Evolutionary conservation across 2,113 vertebrate genomes (phyloP), one percentile per base, ranked within the genome.

Genomic region (Australoheros scitulus): DNA sequence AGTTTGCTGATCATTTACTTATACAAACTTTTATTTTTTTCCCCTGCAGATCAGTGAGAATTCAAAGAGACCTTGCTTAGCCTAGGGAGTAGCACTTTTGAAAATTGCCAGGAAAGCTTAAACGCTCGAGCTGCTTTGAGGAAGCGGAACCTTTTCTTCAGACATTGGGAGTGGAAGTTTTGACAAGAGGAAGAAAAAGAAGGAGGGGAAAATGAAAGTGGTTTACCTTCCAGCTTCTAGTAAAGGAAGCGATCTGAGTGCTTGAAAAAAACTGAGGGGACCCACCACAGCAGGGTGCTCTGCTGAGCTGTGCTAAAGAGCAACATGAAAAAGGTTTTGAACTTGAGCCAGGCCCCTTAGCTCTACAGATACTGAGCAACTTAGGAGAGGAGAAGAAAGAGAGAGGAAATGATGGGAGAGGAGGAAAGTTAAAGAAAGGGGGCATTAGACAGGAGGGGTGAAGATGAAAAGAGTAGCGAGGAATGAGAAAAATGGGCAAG

Each of bases 251-350:
- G 58, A 87, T 80, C 36, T 17, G 13, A 79, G 81, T 11, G 50
- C 52, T 50, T 86, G 63, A 72, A 78, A 81, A 79, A 26, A 70
- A 7, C 22, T 2, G 50, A 76, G 65, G 50, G 79, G 81, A 81
- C 61, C 80, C 76, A 38, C 61, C 88, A 59, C 89, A 91, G 88
- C 87, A 79, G 90, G 92, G 77, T 68, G 83, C 85, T 61, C 52
- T 41, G 64, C 81, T 76, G 88, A 80, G 75, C 77, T n/a, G 60
- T 32, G 61, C 60, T 57, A 32, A 88, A 70, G 87, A 50, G 75
- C 61, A 24, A 84, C 81, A 88, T 80, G 17, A 83, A 83, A 88
- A 89, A 75, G 79, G 75, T 70, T 92, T 79, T 86, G 83, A 91
- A 81, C 77, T 2, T 1, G 10, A 88, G 79, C 88, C 84, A 60